Evolutionary conservation across 2,888 invertebrate genomes (phyloP), one percentile per base, ranked within the genome.

Genomic region (Cremastobaeus sp.): DNA sequence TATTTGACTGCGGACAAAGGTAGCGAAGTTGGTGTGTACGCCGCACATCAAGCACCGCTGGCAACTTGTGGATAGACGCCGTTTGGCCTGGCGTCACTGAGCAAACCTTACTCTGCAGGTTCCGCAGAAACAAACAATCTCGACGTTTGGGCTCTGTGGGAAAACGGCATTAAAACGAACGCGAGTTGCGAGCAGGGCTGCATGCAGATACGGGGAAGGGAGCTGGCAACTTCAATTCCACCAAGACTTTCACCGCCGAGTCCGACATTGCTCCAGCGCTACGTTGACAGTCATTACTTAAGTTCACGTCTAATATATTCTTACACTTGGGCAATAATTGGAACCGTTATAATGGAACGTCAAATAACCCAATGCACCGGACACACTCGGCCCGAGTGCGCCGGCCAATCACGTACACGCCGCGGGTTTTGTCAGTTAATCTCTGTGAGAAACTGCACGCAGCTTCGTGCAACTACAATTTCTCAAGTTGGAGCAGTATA

Each of bases 111-210:
- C 17, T 60, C 48, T 17, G 15, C 28, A 14, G 34, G 15, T 50
- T n/a, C n/a, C n/a, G n/a, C n/a, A n/a, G n/a, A n/a, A n/a, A 32
- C 21, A 37, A 15, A 48, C 64, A 64, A 43, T 64, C 64, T 45
- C 54, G 30, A 1, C 1, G 25, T 47, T 47, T 21, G 41, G 50
- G 47, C 62, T 59, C 69, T 69, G 60, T 71, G 70, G 64, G 70
- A 71, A 71, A 71, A 64, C 70, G 70, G 55, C 62, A 71, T 71
- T 71, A 71, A 71, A 71, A 64, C 47, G 57, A 71, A 71, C 71
- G 57, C 32, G 59, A 52, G 71, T 59, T 39, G 14, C 52, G n/a
- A 34, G 41, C 50, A 52, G 70, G 55, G 21, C 50, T 30, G 28
- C 48, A 25, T 28, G 28, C 47, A 47, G 59, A 47, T 21, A 21